Evolutionary conservation across 2,888 invertebrate genomes (phyloP), one percentile per base, ranked within the genome.

Genomic region (Lithophane semibrunnea): DNA sequence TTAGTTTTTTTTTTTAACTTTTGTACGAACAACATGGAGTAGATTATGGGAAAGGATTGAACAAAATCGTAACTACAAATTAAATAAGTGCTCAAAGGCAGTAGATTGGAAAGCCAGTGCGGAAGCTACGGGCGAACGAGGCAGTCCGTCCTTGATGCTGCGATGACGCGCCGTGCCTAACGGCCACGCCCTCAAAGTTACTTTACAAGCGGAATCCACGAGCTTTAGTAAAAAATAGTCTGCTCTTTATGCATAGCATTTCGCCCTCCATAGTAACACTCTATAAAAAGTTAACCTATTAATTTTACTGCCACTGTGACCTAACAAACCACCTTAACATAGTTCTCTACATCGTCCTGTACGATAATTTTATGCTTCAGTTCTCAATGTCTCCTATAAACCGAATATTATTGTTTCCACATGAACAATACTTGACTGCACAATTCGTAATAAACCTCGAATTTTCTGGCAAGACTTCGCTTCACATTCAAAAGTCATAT

Each of bases 131-230:
- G 63, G 72, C 73, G 76, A 63, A 18, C 70, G 68, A 75, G 73
- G 60, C 54, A 78, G 69, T 49, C n/a, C 68, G 87, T 83, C 87
- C 83, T 87, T 88, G 82, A 80, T 79, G 73, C 67, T 67, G 65
- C 74, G 78, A 77, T 88, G 86, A 88, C 87, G 88, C 80, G 79
- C 65, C 67, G 61, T 69, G 61, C 21, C 72, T 71, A 69, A 65
- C 68, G 2, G 77, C 78, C 87, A 84, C 88, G 75, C 87, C 88
- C 80, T 84, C 73, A 70, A 82, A 75, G 63, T 61, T 76, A 81
- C 77, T 67, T 42, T 29, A 49, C 65, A 70, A 66, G 52, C 76
- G 47, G 67, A 71, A 67, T 73, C 58, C 60, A 73, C 42, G 60
- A 73, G 54, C 52, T 61, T 77, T 47, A 58, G 8, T 58, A 47